Evolutionary conservation across 2,113 vertebrate species (phyloP).

Genomic region (Paralichthys olivaceus): DNA sequence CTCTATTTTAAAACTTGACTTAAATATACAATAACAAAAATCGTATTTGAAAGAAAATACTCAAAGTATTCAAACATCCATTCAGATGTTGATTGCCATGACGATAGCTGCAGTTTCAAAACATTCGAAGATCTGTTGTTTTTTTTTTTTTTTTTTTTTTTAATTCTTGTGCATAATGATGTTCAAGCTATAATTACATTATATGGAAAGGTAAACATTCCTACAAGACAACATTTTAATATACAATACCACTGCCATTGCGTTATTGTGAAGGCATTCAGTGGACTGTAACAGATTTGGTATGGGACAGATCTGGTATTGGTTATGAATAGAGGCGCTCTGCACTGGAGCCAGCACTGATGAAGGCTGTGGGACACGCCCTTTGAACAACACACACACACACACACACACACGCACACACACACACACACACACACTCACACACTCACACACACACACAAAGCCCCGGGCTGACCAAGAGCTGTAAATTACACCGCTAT

Average conservation of each 20-base stretch:
- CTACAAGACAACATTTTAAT: not conserved
- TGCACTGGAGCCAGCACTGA: slow-evolving; percentile 59
- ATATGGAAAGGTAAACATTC: not conserved
- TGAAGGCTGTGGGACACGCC: slow-evolving; percentile 64
- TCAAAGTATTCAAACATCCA: not conserved
- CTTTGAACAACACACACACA: slow-evolving; percentile 53
- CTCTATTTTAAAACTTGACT: not conserved
- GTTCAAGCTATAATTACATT: not conserved
- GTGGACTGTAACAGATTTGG: slow-evolving; percentile 56
- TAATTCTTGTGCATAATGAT: not conserved
- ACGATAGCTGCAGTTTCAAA: not conserved
- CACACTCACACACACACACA: slow-evolving; percentile 42
- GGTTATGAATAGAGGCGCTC: slow-evolving; percentile 56
- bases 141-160: too few relatives aligned
- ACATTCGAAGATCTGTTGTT: not conserved
- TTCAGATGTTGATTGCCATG: not conserved
- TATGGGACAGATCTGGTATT: slow-evolving; percentile 64
- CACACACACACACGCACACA: slow-evolving; percentile 42
- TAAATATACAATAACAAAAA: not conserved
- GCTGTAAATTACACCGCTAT: slow-evolving; percentile 64
- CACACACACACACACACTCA: slow-evolving; percentile 38
- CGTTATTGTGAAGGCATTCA: slow-evolving; percentile 35
- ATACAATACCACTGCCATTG: not conserved
- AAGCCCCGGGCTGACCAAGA: slow-evolving; percentile 47
- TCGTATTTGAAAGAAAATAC: not conserved